Percentiles rank a stretch among this genome's conserved stretches.
Evolutionary conservation across 2,113 vertebrate species (phyloP).

Genomic region (Platycercus adscitus): DNA sequence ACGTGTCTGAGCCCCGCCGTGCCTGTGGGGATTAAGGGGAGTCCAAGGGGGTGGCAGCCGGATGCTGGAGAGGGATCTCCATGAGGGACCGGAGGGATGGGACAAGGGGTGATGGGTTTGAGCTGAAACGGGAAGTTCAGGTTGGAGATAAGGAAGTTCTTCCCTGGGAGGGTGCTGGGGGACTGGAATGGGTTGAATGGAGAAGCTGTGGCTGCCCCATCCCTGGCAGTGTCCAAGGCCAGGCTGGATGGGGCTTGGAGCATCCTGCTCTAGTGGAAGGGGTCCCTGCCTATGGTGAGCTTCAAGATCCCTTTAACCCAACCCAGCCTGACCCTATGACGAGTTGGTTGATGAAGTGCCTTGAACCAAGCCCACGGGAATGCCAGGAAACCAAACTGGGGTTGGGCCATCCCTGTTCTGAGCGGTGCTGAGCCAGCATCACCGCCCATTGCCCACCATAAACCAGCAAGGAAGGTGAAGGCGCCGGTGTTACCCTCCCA

Average conservation of each 20-base stretch:
- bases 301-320: neutral
- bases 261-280: neutral
- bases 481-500: no score
- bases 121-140: neutral
- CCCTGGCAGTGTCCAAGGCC: neutral
- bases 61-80: neutral
- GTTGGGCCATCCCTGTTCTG: neutral
- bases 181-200: neutral
- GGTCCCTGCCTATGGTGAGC: neutral
- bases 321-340: neutral
- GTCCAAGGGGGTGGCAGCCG: neutral
- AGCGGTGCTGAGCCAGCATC: neutral
- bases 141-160: no score
- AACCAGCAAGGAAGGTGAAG: neutral
- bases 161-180: neutral
- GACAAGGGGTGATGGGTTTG: neutral
- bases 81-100: neutral
- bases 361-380: neutral
- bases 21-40: neutral
- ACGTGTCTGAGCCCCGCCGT: neutral
- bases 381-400: neutral
- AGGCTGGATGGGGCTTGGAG: neutral
- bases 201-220: neutral
- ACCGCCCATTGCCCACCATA: rapidly evolving
- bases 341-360: neutral